phyloP scores from a whole-genome alignment of 2,888 invertebrate genomes.

The Drosophila algonquin region DNA sequence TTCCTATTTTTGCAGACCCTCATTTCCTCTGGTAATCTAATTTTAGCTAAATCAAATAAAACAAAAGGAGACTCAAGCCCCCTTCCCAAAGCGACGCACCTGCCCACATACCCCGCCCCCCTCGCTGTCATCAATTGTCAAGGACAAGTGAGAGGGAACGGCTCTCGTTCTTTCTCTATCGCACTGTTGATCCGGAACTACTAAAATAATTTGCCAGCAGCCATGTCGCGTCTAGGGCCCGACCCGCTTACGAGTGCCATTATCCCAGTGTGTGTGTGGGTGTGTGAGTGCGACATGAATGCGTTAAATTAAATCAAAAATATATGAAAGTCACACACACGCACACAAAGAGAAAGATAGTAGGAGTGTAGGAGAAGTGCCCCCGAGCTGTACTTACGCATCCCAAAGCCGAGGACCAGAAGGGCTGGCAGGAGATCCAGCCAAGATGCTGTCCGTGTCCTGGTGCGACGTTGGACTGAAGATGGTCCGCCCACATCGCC shows the following conservation, averaged over 20 bases:
- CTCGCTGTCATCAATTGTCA: constrained; percentile 13
- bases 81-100: not conserved
- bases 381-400: constrained; percentile 66
- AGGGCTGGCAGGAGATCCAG: constrained; percentile 29
- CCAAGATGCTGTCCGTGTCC: constrained; percentile 48
- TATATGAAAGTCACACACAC: constrained; percentile 45
- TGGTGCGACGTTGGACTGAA: constrained; percentile 43
- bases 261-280: constrained; percentile 31
- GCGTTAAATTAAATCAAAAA: constrained; percentile 69
- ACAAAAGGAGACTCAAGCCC: constrained; percentile 17
- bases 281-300: constrained; percentile 29
- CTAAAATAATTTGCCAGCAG: constrained; percentile 50
- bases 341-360: not conserved
- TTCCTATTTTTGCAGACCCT: constrained; percentile 25
- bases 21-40: constrained; percentile 32
- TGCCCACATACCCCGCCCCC: too few species aligned
- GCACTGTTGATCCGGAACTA: constrained; percentile 30
- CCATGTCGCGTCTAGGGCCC: constrained; percentile 33
- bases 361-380: constrained; percentile 10
- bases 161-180: constrained; percentile 6
- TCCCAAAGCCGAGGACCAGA: constrained; percentile 49
- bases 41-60: constrained; percentile 38
- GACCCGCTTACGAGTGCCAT: constrained; percentile 30
- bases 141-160: constrained; percentile 20
- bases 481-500: constrained; percentile 20